Base-by-base conservation (phyloP, 1,140 invertebrate species). In the Lutraria rhynchaena region DNA sequence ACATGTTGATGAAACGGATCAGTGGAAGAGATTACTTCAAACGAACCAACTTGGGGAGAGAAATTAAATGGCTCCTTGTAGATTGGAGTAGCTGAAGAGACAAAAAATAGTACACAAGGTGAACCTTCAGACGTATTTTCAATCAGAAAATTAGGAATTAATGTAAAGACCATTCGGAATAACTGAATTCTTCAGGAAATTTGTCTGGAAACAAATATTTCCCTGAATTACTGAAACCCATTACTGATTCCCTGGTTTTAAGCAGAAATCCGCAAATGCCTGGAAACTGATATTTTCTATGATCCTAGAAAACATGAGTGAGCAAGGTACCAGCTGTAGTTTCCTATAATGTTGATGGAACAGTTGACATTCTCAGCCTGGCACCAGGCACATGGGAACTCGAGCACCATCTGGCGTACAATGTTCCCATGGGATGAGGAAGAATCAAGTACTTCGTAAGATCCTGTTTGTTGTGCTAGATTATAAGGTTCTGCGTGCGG, bases 11-110 rank as follows among this genome's bases (percentile, higher is more conserved):
- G 82, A 17, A 24, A 46, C 22, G 29, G 7, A 58, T 85, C 81
- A 1, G 67, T 29, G 15, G 69, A 63, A 19, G 53, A 44, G 7
- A 82, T 24, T 19, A 89, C 85, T 81, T 91, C 90, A 84, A 88
- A 91, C 11, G 82, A 82, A 15, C 90, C 90, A 13, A 84, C 82
- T 84, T 91, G 90, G 22, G 74, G 90, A 1, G 83, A 86, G 46
- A 90, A 85, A 82, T 89, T 87, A 83, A 81, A 86, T 24, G 90
- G 87, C 78, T 91, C 90, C 35, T 83, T 60, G 73, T 86, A 83
- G 17, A 77, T 65, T 15, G 55, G 55, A 83, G 87, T 89, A 35
- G 60, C 88, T 90, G 81, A 49, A 73, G 71, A 82, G 78, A 81
- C n/a, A n/a, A n/a, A n/a, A n/a, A n/a, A n/a, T n/a, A n/a, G n/a